Evolutionary conservation across 2,888 invertebrate genomes (phyloP).

Genomic region (Pristionchus japonicus): DNA sequence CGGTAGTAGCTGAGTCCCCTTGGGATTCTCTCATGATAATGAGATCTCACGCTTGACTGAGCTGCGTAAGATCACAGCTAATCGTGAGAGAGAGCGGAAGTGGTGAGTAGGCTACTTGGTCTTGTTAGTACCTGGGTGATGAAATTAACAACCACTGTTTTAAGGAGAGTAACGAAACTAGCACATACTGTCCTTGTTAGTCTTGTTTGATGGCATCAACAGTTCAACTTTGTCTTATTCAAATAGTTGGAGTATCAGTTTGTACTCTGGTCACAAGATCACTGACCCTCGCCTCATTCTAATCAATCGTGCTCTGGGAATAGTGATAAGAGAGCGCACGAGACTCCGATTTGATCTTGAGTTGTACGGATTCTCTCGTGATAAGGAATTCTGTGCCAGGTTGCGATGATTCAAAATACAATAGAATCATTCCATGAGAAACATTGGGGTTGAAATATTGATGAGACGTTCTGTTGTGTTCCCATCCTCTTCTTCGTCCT

Average conservation of each 20-base stretch:
- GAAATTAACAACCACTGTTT: no score
- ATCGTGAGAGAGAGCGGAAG: neutral
- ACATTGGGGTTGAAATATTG: neutral
- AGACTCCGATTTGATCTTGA: neutral
- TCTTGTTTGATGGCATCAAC: neutral
- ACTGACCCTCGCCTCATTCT: neutral
- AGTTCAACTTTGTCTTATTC: no score
- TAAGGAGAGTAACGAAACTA: no score
- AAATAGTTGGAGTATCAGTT: neutral
- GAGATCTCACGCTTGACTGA: neutral
- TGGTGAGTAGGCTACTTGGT: no score
- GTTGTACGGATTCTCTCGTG: neutral
- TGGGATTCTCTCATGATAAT: neutral
- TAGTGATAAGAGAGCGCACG: neutral
- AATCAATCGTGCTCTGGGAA: neutral
- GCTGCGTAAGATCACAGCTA: neutral
- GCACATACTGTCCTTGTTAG: no score
- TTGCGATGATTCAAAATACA: neutral
- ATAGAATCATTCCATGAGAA: neutral
- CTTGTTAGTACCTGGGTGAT: neutral
- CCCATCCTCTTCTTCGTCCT: neutral
- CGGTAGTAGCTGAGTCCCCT: neutral
- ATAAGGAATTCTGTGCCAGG: neutral
- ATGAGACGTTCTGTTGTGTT: neutral
- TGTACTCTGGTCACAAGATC: neutral